These are phyloP conservation scores for Aramus guarauna DNA, from an alignment of 2,113 vertebrate species.

Conservation along the genomic window DNA sequence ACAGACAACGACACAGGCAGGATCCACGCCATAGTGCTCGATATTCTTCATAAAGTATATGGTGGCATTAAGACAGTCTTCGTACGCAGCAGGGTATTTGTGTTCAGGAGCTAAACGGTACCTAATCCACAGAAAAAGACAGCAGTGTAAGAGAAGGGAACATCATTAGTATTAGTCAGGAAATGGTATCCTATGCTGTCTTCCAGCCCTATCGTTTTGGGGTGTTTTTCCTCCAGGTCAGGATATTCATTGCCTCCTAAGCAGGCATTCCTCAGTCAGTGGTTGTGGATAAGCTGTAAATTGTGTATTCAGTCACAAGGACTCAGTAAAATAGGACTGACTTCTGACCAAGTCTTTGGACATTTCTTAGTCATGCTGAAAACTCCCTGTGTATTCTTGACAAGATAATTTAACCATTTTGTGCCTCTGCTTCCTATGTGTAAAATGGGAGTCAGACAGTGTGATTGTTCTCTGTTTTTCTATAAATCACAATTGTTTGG, in stretches of 20 bases:
- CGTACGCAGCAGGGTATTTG: slow-evolving; percentile 69
- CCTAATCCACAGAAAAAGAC: slow-evolving; percentile 18
- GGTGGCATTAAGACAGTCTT: slow-evolving; percentile 69
- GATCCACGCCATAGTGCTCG: slow-evolving; percentile 74
- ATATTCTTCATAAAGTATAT: slow-evolving; percentile 77
- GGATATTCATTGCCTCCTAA: neutral
- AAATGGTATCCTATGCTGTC: neutral
- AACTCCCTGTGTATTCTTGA: neutral
- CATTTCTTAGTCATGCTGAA: neutral
- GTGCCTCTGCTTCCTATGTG: neutral
- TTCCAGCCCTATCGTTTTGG: neutral
- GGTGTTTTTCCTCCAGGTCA: neutral
- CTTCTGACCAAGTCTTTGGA: neutral
- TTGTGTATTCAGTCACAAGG: neutral
- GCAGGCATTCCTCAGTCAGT: neutral
- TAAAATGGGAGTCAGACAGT: neutral
- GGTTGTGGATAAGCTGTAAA: neutral
- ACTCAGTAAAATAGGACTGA: neutral
- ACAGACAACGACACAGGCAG: slow-evolving; percentile 69
- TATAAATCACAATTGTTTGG: neutral
- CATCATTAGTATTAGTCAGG: neutral
- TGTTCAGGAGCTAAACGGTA: slow-evolving; percentile 81
- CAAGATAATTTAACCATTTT: neutral
- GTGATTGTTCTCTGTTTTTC: neutral
- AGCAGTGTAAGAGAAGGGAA: neutral